Conservation (phyloP, 2,797 vertebrate genomes). For the Sebastes flavidus region DNA sequence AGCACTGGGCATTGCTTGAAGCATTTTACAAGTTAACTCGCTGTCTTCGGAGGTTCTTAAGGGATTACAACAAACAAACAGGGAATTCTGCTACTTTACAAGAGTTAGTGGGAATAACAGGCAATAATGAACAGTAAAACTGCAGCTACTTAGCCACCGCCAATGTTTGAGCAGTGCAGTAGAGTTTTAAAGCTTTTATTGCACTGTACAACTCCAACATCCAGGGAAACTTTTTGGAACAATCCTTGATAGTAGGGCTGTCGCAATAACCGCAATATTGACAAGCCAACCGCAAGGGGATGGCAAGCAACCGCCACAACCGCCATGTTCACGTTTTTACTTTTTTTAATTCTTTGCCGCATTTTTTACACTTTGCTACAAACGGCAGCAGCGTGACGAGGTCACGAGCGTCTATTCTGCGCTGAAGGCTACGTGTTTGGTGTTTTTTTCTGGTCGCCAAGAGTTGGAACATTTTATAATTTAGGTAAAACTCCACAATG, state of each 20-base stretch:
- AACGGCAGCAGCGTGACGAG: no score
- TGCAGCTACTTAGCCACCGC: constrained; percentile 8
- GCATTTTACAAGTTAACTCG: not conserved
- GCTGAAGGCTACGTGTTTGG: no score
- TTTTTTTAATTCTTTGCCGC: no score
- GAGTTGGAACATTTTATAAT: no score
- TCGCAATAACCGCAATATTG: no score
- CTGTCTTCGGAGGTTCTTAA: not conserved
- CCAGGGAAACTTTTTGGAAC: constrained; percentile 32
- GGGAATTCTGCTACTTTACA: constrained; percentile 15
- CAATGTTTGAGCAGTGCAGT: not conserved
- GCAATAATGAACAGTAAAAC: constrained; percentile 36
- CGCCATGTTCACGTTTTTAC: accelerated
- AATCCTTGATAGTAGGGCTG: not conserved
- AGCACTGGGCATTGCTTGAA: constrained; percentile 9
- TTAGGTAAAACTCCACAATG: no score
- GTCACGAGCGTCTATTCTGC: no score
- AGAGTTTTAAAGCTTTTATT: constrained; percentile 28
- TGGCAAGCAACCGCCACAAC: no score
- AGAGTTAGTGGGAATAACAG: constrained; percentile 14
- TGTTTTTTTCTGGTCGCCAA: no score
- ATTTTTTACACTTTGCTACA: no score
- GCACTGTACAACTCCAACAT: constrained; percentile 27
- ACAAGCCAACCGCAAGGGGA: no score
- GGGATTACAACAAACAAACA: constrained; percentile 6